Evolutionary conservation across 2,113 vertebrate genomes (phyloP), one percentile per base, ranked within the genome.

Genomic region (Nycticorax nycticorax): DNA sequence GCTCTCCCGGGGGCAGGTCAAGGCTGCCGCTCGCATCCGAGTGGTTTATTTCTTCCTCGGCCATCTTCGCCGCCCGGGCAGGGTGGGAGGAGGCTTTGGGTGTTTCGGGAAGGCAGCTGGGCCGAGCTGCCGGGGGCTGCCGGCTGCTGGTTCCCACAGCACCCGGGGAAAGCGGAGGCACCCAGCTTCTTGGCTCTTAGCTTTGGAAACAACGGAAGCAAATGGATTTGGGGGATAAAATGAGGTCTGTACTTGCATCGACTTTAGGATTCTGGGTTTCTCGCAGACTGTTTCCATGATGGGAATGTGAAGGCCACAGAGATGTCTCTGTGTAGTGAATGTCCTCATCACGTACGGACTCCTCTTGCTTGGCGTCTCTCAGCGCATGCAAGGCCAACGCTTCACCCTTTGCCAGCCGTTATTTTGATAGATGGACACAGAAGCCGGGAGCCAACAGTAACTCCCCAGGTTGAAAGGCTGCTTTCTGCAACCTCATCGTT

Each of bases 21-120:
- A 21, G 30, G 3, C 3, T 4, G 9, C 24, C 0, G 7, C 47
- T 53, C 24, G 1, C 27, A 14, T 19, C 63, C 52, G 2, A 5
- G 11, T 4, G 13, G 12, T 27, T 24, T 16, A 14, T 9, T 30
- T 26, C 50, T 41, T n/a, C 76, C 85, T 10, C 26, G 8, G 28
- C 4, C 59, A 9, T 4, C 57, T 37, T 16, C n/a, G 5, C 41
- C 3, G 5, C 33, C 37, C 1, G 12, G 2, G 68, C 56, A 8
- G 37, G 81, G 56, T 4, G 39, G 20, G 26, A 23, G 50, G 32
- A 22, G 41, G 14, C 41, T 43, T 43, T 43, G 41, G 41, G 41
- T 43, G 41, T 43, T 14, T 43, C 9, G 41, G 41, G 41, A 43
- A 43, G 41, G 60, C n/a, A 8, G 14, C 55, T 6, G 22, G 6